Evolutionary conservation across 2,113 vertebrate species (phyloP).

Genomic region (Bujurquina vittata): DNA sequence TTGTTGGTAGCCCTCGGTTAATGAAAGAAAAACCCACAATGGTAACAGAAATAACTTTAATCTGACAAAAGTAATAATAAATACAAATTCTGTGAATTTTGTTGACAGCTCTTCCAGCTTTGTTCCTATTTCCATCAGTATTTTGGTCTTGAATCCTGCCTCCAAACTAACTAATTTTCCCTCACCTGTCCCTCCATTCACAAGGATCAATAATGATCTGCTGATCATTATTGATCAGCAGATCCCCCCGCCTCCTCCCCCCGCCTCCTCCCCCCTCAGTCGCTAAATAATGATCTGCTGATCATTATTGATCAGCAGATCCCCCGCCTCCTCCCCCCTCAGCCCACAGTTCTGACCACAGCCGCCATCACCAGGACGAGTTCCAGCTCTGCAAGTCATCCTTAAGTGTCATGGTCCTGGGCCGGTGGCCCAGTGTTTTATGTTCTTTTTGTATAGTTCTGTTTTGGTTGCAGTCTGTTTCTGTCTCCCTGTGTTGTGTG

Average conservation of each 20-base stretch:
- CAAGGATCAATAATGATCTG: conserved; percentile 92
- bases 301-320: too few species aligned
- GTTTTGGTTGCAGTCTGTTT: too few species aligned
- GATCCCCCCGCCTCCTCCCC: too few species aligned
- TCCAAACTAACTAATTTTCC: conserved; percentile 11
- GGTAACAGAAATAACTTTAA: too few species aligned
- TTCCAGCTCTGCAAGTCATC: conserved; percentile 94
- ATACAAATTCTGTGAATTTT: too few species aligned
- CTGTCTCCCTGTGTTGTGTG: too few species aligned
- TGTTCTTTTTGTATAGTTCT: too few species aligned
- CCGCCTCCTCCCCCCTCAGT: conserved; percentile 50
- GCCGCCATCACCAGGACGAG: conserved; percentile 65
- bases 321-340: conserved; percentile 51
- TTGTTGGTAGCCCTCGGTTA: too few species aligned
- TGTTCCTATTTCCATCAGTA: not conserved
- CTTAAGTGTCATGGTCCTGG: conserved; percentile 67
- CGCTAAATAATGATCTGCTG: conserved; percentile 92
- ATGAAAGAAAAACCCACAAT: too few species aligned
- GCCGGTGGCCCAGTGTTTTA: too few species aligned
- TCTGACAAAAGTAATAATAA: too few species aligned
- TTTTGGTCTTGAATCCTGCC: not conserved
- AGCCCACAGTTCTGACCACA: conserved; percentile 48
- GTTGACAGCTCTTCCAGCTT: not conserved
- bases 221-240: too few species aligned
- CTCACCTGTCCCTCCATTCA: not conserved